Evolutionary conservation across 1,140 invertebrate genomes (phyloP), one percentile per base, ranked within the genome.

Genomic region (Habropoda laboriosa): DNA sequence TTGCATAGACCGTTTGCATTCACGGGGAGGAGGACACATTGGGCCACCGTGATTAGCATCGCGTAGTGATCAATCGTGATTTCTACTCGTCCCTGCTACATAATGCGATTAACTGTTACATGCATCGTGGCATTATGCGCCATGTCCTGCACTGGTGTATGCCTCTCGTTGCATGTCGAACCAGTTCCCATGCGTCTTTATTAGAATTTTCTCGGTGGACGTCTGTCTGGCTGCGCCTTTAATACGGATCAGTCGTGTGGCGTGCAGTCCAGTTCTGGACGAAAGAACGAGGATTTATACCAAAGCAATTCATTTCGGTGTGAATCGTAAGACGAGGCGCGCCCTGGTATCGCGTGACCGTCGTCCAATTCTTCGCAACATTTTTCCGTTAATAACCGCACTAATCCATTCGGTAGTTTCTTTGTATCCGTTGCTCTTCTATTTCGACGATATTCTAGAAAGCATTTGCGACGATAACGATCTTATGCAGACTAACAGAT

Each of bases 91-190:
- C 78, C 27, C 42, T 38, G 75, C 32, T 63, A 40, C 18, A n/a
- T 82, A 80, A 83, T 42, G 53, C 71, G 81, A 85, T 86, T 80
- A 85, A 85, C 85, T 68, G 75, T 76, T 79, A 82, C 81, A 75
- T 35, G 71, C 32, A 21, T 82, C 40, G 18, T 27, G 24, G 82
- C 30, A 55, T 70, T 70, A 74, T 78, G 63, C 57, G 42, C 61
- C 58, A 32, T 49, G 32, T 67, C 66, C 42, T 49, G 66, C 64
- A 77, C n/a, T 47, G n/a, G 49, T 72, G 58, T 70, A 13, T n/a
- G n/a, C n/a, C n/a, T 24, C 10, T 63, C 42, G 61, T 49, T 68
- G 70, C 57, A 24, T 67, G 32, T 68, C 63, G 67, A 66, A 70
- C 51, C 82, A 81, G 35, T 83, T 77, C 55, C 68, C 63, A 51